Conservation (phyloP, 2,797 vertebrate genomes). For the Pseudomugil gertrudae region DNA sequence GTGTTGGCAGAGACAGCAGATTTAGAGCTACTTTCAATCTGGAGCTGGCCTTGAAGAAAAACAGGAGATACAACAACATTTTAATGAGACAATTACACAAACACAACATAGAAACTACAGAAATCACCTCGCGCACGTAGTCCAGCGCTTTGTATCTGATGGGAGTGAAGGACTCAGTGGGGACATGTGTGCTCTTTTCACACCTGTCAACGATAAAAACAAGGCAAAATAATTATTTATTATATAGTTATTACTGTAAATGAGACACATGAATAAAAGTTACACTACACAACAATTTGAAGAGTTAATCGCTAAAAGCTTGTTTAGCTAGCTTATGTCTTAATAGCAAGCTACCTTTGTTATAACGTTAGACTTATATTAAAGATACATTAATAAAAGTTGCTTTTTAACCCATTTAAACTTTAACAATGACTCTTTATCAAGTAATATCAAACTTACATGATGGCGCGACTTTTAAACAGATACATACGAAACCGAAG, state of each 20-base stretch:
- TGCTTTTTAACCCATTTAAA: neutral
- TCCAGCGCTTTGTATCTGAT: constrained; percentile 75
- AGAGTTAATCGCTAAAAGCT: neutral
- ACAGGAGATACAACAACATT: neutral
- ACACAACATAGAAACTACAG: neutral
- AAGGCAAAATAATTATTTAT: too few species aligned
- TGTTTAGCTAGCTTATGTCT: constrained; percentile 2
- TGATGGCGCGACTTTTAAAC: neutral
- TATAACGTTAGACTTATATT: neutral
- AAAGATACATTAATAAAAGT: neutral
- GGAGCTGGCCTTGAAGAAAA: constrained; percentile 63
- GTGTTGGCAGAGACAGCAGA: constrained; percentile 73
- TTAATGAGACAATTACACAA: neutral
- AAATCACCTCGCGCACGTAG: constrained; percentile 80
- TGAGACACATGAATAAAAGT: neutral
- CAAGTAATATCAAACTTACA: constrained; percentile 31
- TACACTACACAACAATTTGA: rapidly evolving
- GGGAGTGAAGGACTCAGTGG: constrained; percentile 55
- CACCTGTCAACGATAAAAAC: constrained; percentile 37
- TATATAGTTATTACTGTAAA: neutral
- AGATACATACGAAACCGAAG: rapidly evolving
- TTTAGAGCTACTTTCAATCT: constrained; percentile 63
- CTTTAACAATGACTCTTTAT: rapidly evolving
- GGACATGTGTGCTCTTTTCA: constrained; percentile 13
- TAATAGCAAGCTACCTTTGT: neutral